phyloP scores from a whole-genome alignment of 2,888 invertebrate species.

The Girardia tigrina region DNA sequence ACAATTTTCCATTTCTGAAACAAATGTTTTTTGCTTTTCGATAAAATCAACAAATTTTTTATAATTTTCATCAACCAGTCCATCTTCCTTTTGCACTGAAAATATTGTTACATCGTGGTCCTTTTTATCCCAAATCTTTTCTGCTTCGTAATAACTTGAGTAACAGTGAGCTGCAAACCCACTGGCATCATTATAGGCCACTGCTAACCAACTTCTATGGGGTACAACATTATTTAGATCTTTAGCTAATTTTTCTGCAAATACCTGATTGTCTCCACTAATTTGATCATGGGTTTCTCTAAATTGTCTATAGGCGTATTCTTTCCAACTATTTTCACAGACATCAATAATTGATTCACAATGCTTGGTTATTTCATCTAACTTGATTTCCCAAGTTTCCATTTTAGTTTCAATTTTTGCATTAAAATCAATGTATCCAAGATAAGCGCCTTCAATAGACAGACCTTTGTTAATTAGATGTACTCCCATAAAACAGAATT shows the following conservation, averaged over 20 bases:
- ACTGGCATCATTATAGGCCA: background rate
- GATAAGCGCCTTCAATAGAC: background rate
- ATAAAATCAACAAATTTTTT: background rate
- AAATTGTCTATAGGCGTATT: background rate
- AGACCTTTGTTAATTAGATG: background rate
- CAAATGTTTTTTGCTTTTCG: background rate
- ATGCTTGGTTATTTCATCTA: background rate
- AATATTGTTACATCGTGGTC: conserved; percentile 14
- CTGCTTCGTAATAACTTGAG: background rate
- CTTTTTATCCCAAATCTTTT: background rate
- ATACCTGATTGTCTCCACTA: background rate
- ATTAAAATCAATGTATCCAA: background rate
- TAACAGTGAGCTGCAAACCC: background rate
- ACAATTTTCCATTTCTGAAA: background rate
- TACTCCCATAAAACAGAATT: background rate
- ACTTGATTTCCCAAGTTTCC: background rate
- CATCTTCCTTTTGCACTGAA: background rate
- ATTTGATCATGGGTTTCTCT: background rate
- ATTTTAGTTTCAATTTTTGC: background rate
- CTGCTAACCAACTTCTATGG: conserved; percentile 7
- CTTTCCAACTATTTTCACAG: conserved; percentile 4
- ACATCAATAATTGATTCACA: background rate
- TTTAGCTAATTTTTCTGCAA: background rate
- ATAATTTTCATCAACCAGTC: background rate
- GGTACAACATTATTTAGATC: background rate